Evolutionary conservation across 2,113 vertebrate species (phyloP), one percentile per base, ranked within the genome.

Genomic region (Cyanoramphus novaezelandiae): DNA sequence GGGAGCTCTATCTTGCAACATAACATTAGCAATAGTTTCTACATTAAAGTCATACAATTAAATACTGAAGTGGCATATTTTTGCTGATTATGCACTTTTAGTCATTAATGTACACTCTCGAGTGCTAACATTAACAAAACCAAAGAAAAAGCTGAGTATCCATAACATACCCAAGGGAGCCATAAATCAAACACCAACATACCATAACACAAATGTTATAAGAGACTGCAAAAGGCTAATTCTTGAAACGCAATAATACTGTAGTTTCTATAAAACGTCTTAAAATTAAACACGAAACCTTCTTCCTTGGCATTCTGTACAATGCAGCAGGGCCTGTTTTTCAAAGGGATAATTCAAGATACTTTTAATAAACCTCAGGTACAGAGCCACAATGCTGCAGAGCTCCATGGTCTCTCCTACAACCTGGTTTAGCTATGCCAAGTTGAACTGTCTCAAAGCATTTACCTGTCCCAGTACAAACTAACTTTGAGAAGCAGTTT

Each of bases 1-100:
- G 96, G 95, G 97, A 97, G 86, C 93, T 85, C 77, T 31, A 57
- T 86, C 77, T 78, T 50, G 18, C 62, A 89, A 81, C 84, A 88
- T 95, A 87, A 90, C 23, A 43, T 92, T 95, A 90, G 95, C 86
- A 63, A 97, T 33, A 11, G 90, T 93, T 97, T 92, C 94, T 75
- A 88, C 71, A 74, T 63, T 88, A 92, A 95, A 96, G 39, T 57
- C 74, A 13, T 6, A 68, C 52, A 83, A 79, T 85, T 71, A 91
- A 94, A 93, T 23, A 50, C 29, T 33, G 57, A 71, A 55, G 72
- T 39, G 41, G 28, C 67, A 70, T 49, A 24, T 86, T 96, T 64
- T 89, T 72, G 96, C 93, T 20, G 8, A 88, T 62, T 76, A 8
- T 5, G 53, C 59, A 83, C 27, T 35, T 79, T 44, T 3, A 50